Base-by-base conservation (phyloP, 2,797 vertebrate species). In the Sebastes steindachneri region DNA sequence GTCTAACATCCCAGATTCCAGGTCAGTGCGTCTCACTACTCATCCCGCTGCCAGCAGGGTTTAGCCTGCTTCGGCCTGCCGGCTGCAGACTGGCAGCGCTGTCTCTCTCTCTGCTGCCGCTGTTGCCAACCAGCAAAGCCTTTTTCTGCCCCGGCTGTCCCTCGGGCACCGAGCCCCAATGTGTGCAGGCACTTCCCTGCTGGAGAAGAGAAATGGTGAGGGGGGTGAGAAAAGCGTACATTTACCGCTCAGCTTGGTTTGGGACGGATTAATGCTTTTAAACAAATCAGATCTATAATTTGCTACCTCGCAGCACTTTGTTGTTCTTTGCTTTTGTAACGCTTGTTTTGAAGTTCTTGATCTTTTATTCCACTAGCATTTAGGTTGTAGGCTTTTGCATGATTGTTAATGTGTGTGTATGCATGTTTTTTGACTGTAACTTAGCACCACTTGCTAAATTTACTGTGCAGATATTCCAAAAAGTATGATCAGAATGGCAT, bases 1-100 rank as follows among this genome's bases (percentile, higher is more conserved):
- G 92, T 94, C 91, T 93, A 92, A 92, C 89, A 88, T 90, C 80
- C 80, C 83, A 79, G 77, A 87, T 93, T 94, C 92, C 91, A 93
- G 90, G 93, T 94, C 93, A 92, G 83, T 88, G 91, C 86, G 29
- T 91, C 86, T 85, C 80, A 62, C 75, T 87, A 78, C 89, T 73
- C 87, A 54, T 86, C 88, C 82, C 29, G 26, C 77, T 82, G 91
- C 88, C 91, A 88, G 85, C 77, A 82, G 90, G 82, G 78, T 77
- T 80, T 74, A 58, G 81, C 76, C 86, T 68, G 89, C 77, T 82
- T 76, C 21, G 57, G 73, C 86, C 86, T 73, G 89, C 83, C 83
- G 79, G 79, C 81, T 70, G 83, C 81, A 81, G 83, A 83, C 86
- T 89, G 86, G 79, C 83, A 80, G 69, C 10, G 8, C 77, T 57